Percentiles rank a stretch among this genome's conserved stretches.
Evolutionary conservation across 2,113 vertebrate genomes (phyloP).

Genomic region (Clarias gariepinus): DNA sequence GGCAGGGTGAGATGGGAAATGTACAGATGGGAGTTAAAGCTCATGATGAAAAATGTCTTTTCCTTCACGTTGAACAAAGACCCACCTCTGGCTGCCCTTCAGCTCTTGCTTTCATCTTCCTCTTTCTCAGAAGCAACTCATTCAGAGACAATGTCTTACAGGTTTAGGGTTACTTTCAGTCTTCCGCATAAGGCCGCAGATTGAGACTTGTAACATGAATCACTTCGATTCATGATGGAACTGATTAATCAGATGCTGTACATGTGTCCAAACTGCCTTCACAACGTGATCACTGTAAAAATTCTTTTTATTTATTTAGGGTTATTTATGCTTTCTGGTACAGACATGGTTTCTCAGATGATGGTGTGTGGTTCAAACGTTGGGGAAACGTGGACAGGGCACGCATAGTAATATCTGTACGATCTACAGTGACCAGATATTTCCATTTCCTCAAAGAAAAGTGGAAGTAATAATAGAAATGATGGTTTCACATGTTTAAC

Average conservation of each 20-base stretch:
- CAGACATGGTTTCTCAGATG: not conserved
- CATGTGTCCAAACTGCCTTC: not conserved
- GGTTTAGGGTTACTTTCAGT: slow-evolving; percentile 22
- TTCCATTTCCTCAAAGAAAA: slow-evolving; percentile 15
- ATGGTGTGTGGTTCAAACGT: not conserved
- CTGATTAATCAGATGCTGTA: not conserved
- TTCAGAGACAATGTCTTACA: slow-evolving; percentile 16
- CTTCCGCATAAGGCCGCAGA: slow-evolving; percentile 18
- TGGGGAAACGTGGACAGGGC: not conserved
- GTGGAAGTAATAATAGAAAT: slow-evolving; percentile 9
- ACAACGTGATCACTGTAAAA: not conserved
- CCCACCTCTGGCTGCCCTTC: slow-evolving; percentile 28
- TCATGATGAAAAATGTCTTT: slow-evolving; percentile 37
- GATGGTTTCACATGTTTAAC: not conserved
- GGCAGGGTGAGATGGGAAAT: slow-evolving; percentile 30
- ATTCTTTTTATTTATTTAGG: not conserved
- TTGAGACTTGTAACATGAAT: slow-evolving; percentile 5
- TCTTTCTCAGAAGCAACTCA: slow-evolving; percentile 17
- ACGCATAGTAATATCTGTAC: not conserved
- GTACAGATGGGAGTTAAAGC: slow-evolving; percentile 28
- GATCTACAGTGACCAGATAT: not conserved
- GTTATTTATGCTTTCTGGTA: not conserved
- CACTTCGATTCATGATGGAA: not conserved
- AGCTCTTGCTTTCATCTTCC: slow-evolving; percentile 21
- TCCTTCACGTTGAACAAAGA: slow-evolving; percentile 30